A percentile compares a stretch with the other conserved stretches of the same genome.
These are phyloP conservation scores for Scaptomyza hsui DNA, from an alignment of 1,140 invertebrate species.

Conservation along the genomic window DNA sequence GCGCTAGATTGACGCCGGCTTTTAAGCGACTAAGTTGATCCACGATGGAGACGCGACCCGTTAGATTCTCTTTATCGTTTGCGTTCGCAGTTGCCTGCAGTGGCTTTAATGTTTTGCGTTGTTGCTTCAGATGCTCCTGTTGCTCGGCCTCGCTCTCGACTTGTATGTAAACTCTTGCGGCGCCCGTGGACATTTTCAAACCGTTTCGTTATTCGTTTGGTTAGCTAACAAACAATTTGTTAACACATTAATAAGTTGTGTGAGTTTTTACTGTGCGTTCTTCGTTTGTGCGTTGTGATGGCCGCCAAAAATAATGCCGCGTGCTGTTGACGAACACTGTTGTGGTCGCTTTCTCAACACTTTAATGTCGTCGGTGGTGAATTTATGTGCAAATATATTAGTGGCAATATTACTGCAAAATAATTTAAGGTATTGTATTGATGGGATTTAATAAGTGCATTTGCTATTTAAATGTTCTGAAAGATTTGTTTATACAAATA, in stretches of 20 bases:
- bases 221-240: constrained; percentile 41
- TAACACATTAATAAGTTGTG: constrained; percentile 50
- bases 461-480: too few species aligned
- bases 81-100: constrained; percentile 86
- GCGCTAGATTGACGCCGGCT: constrained; percentile 64
- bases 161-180: constrained; percentile 84
- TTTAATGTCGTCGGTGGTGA: not conserved
- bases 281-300: constrained; percentile 57
- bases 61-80: constrained; percentile 87
- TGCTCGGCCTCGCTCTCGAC: constrained; percentile 84
- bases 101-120: constrained; percentile 86
- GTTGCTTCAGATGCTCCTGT: constrained; percentile 85
- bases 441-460: not conserved
- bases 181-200: constrained; percentile 70
- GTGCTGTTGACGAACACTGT: constrained; percentile 37
- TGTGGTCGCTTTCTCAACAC: not conserved
- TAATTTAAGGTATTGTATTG: too few species aligned
- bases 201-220: constrained; percentile 39
- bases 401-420: not conserved
- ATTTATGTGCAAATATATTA: not conserved
- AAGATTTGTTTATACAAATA: too few species aligned
- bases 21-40: constrained; percentile 80
- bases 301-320: constrained; percentile 54
- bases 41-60: constrained; percentile 71
- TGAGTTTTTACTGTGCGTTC: constrained; percentile 28